Percentiles rank a stretch among this genome's conserved stretches.
Evolutionary conservation across 2,113 vertebrate genomes (phyloP).

Genomic region (Anthoscopus minutus): DNA sequence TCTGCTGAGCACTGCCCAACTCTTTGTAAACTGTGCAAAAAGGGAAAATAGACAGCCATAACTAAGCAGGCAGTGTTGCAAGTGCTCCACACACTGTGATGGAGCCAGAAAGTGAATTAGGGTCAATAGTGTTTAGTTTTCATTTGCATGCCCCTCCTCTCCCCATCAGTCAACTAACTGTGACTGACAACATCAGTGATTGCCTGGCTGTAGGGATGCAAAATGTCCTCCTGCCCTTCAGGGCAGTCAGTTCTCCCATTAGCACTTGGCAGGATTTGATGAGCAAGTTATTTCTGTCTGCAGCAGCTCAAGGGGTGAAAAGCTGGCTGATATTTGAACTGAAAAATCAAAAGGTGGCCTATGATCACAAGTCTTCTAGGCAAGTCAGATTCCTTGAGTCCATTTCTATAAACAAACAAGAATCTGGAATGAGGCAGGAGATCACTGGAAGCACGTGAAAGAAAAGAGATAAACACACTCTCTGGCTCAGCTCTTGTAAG

Average conservation of each 20-base stretch:
- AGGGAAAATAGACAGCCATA: neutral
- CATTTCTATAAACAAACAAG: neutral
- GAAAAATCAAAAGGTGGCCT: neutral
- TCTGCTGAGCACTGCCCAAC: neutral
- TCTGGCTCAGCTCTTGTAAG: neutral
- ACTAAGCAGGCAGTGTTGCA: neutral
- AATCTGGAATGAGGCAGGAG: neutral
- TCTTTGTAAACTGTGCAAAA: neutral
- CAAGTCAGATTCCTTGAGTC: neutral
- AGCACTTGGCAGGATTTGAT: neutral
- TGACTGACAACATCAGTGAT: too few relatives aligned
- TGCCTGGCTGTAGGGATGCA: rapidly evolving
- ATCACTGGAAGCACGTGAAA: rapidly evolving
- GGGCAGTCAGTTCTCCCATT: neutral
- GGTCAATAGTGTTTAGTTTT: neutral
- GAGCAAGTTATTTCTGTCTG: neutral
- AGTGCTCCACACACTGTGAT: rapidly evolving
- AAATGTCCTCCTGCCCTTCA: neutral
- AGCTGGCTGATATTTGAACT: neutral
- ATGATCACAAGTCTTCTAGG: neutral
- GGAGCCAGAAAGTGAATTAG: neutral
- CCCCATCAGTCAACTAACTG: neutral
- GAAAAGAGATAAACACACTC: neutral
- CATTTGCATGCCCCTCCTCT: neutral
- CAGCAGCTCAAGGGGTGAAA: neutral